A percentile compares a stretch with the other conserved stretches of the same genome.
phyloP scores from a whole-genome alignment of 2,888 invertebrate genomes.

The Eulithis prunata region DNA sequence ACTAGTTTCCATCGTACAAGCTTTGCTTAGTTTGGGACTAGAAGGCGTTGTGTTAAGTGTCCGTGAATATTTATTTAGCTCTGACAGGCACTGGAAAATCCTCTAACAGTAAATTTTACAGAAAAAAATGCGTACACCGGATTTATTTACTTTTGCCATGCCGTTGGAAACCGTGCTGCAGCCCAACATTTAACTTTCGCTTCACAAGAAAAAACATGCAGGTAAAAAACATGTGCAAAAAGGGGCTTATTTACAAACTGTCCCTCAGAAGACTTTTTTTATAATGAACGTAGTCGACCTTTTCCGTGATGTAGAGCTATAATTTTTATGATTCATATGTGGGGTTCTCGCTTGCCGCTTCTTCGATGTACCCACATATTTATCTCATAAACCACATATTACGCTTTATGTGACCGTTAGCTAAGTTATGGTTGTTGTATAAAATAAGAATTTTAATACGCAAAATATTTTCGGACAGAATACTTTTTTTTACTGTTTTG shows the following conservation, averaged over 20 bases:
- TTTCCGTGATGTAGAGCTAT: constrained; percentile 49
- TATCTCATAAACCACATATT: constrained; percentile 67
- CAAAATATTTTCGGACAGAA: constrained; percentile 7
- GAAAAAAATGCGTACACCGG: no score
- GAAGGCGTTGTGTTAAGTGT: no score
- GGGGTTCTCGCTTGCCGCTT: constrained; percentile 46
- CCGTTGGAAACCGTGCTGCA: no score
- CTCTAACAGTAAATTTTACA: no score
- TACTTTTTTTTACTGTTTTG: not conserved
- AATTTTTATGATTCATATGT: constrained; percentile 65
- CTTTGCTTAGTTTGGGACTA: no score
- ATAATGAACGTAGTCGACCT: constrained; percentile 42
- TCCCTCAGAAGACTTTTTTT: constrained; percentile 24
- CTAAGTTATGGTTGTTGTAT: constrained; percentile 53
- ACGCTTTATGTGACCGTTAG: constrained; percentile 63
- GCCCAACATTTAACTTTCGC: no score
- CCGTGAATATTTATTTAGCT: no score
- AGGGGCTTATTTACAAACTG: constrained; percentile 3
- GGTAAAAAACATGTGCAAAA: not conserved
- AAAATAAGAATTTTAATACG: constrained; percentile 11
- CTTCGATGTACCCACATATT: constrained; percentile 50
- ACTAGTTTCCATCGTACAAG: no score
- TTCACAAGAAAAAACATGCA: no score
- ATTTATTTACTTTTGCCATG: no score
- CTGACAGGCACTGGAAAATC: no score